A percentile compares a stretch with the other conserved stretches of the same genome.
Conservation (phyloP, 2,113 vertebrate genomes). For the Suncus etruscus region DNA sequence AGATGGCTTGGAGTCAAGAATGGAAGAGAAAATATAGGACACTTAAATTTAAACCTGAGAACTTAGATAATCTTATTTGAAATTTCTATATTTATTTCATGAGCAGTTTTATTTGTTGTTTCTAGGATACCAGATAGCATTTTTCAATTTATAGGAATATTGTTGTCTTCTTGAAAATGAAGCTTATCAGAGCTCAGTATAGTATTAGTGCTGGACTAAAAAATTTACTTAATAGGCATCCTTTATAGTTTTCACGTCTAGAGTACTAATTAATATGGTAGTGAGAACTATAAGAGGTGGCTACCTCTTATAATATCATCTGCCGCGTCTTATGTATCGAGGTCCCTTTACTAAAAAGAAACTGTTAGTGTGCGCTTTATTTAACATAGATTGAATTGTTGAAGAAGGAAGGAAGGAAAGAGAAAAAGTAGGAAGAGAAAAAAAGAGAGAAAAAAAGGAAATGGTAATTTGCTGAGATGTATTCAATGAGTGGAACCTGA, state of each 20-base stretch:
- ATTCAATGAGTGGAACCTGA: too few relatives aligned
- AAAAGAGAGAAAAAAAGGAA: too few relatives aligned
- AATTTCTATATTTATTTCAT: slow-evolving; percentile 37
- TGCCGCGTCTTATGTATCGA: too few relatives aligned
- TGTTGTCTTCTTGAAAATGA: slow-evolving; percentile 11
- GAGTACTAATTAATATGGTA: too few relatives aligned
- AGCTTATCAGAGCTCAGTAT: background rate
- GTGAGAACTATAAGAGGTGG: too few relatives aligned
- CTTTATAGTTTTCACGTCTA: background rate
- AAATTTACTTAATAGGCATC: background rate
- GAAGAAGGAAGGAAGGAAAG: too few relatives aligned
- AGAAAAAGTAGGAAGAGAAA: too few relatives aligned
- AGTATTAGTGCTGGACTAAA: background rate
- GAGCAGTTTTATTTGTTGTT: slow-evolving; percentile 6
- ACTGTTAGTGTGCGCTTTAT: too few relatives aligned
- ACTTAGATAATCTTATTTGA: background rate
- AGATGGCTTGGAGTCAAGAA: slow-evolving; percentile 1
- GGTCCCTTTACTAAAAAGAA: too few relatives aligned
- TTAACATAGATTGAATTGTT: too few relatives aligned
- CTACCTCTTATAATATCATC: too few relatives aligned
- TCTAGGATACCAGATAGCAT: background rate
- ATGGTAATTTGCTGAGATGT: too few relatives aligned
- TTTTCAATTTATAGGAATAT: background rate
- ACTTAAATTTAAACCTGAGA: background rate
- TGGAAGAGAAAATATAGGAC: background rate